A percentile compares a stretch with the other conserved stretches of the same genome.
Evolutionary conservation across 2,113 vertebrate species (phyloP).

Genomic region (Zosterops japonicus): DNA sequence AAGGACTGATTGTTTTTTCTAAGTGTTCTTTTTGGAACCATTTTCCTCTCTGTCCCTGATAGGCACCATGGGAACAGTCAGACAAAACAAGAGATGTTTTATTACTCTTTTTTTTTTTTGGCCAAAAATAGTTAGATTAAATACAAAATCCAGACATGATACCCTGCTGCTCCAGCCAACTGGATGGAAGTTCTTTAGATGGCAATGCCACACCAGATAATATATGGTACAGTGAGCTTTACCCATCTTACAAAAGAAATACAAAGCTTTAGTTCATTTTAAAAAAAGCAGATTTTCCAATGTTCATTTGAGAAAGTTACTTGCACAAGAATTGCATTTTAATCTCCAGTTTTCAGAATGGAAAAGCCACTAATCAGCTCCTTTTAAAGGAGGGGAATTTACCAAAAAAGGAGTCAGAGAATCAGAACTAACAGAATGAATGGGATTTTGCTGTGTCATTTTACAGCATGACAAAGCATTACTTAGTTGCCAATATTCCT

Average conservation of each 20-base stretch:
- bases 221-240: not conserved
- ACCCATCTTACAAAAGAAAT: not conserved
- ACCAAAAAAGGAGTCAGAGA: not conserved
- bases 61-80: not conserved
- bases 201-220: not conserved
- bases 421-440: not conserved
- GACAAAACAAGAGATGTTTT: constrained; percentile 8
- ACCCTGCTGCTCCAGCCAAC: not conserved
- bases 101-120: not conserved
- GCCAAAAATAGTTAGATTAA: not conserved
- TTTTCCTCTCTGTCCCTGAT: not conserved
- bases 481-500: not conserved
- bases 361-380: not conserved
- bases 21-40: not conserved
- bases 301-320: not conserved
- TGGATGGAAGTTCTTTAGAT: not conserved
- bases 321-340: not conserved
- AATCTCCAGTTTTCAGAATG: not conserved
- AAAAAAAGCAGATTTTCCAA: not conserved
- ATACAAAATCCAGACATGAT: not conserved
- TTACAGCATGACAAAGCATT: not conserved
- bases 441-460: not conserved
- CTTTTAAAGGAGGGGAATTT: not conserved
- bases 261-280: not conserved
- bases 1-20: not conserved